Evolutionary conservation across 2,888 invertebrate genomes (phyloP).

Genomic region (Sminthurides aquaticus): DNA sequence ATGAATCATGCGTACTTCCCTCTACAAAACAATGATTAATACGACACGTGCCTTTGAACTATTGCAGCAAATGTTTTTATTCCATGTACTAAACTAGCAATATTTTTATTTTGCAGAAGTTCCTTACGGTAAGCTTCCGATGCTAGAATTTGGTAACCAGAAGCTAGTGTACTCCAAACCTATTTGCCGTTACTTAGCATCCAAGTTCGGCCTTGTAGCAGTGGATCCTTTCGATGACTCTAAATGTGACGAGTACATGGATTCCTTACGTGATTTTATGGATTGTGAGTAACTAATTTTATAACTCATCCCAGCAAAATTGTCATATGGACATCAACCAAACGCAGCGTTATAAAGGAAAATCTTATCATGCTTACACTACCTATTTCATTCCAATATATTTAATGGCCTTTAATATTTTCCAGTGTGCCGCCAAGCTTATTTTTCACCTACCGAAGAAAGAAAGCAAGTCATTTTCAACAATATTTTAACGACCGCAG

Average conservation of each 20-base stretch:
- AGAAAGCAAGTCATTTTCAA: neutral
- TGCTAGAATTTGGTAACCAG: conserved; percentile 8
- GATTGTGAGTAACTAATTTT: conserved; percentile 8
- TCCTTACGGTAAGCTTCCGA: conserved; percentile 15
- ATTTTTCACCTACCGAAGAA: conserved; percentile 3
- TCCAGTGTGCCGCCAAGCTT: conserved; percentile 11
- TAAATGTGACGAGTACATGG: conserved; percentile 22
- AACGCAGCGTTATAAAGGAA: no score
- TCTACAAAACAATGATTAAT: no score
- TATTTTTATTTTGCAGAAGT: conserved; percentile 13
- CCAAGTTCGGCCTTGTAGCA: conserved; percentile 20
- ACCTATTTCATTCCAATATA: no score
- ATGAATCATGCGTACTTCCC: neutral
- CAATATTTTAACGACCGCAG: neutral
- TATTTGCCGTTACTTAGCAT: conserved; percentile 27
- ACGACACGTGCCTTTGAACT: no score
- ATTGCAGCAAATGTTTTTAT: neutral
- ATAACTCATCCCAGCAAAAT: no score
- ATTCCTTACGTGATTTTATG: conserved; percentile 7
- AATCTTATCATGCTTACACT: no score
- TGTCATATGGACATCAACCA: no score
- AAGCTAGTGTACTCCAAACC: conserved; percentile 21
- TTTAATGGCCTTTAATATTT: no score
- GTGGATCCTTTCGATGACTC: conserved; percentile 14
- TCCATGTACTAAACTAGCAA: neutral